Evolutionary conservation across 2,888 invertebrate species (phyloP), one percentile per base, ranked within the genome.

Genomic region (Clostera curtula): DNA sequence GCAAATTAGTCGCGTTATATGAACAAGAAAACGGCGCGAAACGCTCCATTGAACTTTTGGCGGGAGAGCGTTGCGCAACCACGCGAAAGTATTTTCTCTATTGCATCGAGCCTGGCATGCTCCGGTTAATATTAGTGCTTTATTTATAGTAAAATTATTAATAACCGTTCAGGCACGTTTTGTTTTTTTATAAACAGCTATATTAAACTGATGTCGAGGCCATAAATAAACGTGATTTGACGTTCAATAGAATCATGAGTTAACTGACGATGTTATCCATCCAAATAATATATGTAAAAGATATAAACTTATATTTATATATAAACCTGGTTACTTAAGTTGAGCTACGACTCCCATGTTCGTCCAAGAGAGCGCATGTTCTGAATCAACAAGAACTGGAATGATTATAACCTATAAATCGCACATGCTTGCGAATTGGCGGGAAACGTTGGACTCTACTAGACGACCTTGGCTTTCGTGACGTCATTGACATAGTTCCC

Each of bases 401-500:
- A 21, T 39, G 48, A 67, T 66, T 64, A 41, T 49, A 49, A 49
- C 49, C 49, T 49, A 38, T 29, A 37, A 37, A 29, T 67, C 70
- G 66, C 51, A 54, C 33, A 34, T 40, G 48, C 38, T 36, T 36
- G 18, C 27, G 33, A 37, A 59, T 61, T 74, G 82, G 80, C 80
- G 82, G 82, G 79, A 82, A 75, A 39, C 38, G 29, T 25, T 23
- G 52, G 56, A 58, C 51, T 60, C 50, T 49, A 70, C 71, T 68
- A 51, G 76, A 64, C 71, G 80, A 60, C 82, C 82, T 82, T 83
- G 80, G 59, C 37, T 40, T 50, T 45, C 61, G 48, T 74, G 69
- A 79, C 80, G 79, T 77, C 79, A 80, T 56, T 76, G 75, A 73
- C 77, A 75, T 79, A 76, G 71, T 80, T 76, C 77, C 74, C 61